Evolutionary conservation across 35 echinoderm and acorn worm genomes (phyloP).

Genomic region (Lytechinus variegatus): DNA sequence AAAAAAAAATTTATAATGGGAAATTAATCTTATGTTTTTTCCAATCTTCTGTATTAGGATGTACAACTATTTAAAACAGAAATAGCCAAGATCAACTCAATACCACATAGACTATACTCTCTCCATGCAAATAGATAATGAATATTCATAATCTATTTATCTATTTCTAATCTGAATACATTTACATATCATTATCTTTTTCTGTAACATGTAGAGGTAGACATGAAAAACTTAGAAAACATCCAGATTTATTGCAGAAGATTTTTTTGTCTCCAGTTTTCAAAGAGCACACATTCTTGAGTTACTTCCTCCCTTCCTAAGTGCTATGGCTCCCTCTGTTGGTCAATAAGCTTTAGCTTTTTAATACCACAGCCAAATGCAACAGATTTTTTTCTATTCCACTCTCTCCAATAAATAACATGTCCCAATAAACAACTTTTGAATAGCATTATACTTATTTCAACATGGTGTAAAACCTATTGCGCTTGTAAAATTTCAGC

Average conservation of each 20-base stretch:
- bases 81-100: background rate
- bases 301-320: background rate
- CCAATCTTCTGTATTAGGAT: too few species aligned
- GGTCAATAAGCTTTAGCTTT: background rate
- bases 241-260: conserved; percentile 19
- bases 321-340: background rate
- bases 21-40: too few species aligned
- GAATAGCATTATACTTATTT: background rate
- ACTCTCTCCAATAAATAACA: background rate
- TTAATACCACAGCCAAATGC: background rate
- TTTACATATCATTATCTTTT: conserved; percentile 29
- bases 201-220: background rate
- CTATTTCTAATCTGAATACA: conserved; percentile 35
- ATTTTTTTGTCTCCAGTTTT: background rate
- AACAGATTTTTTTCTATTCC: background rate
- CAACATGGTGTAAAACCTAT: background rate
- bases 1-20: too few species aligned
- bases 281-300: background rate
- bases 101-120: background rate
- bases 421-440: background rate
- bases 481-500: background rate
- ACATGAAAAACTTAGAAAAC: conserved; percentile 37
- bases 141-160: conserved; percentile 2
- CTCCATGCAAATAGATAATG: background rate
- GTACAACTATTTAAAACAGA: too few species aligned